A percentile compares a stretch with the other conserved stretches of the same genome.
phyloP scores from a whole-genome alignment of 1,140 invertebrate species.

The Cyrtorhinus lividipennis region DNA sequence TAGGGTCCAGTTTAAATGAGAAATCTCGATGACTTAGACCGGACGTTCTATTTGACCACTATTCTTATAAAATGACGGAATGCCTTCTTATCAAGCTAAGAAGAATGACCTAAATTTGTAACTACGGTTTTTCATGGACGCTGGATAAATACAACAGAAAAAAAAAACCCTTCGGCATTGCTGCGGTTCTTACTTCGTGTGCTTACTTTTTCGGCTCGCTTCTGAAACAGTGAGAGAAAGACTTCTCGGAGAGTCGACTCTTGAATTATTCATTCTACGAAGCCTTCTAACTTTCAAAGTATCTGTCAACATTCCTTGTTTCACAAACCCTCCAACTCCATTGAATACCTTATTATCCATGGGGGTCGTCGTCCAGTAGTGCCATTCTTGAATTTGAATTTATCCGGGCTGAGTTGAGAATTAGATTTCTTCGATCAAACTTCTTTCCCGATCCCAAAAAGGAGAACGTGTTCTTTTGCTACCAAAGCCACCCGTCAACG shows the following conservation, averaged over 20 bases:
- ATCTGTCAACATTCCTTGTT: background rate
- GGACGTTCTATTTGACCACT: too few relatives aligned
- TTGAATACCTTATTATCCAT: background rate
- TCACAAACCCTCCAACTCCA: background rate
- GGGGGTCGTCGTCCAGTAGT: background rate
- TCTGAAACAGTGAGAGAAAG: background rate
- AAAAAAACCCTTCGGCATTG: too few relatives aligned
- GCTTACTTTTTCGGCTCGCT: background rate
- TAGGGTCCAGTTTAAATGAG: too few relatives aligned
- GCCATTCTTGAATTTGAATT: background rate
- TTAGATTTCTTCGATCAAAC: background rate
- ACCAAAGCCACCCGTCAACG: too few relatives aligned
- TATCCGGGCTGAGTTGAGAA: background rate
- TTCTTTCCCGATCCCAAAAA: too few relatives aligned
- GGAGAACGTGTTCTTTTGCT: too few relatives aligned
- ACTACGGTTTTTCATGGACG: too few relatives aligned
- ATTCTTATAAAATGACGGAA: too few relatives aligned
- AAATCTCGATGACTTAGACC: too few relatives aligned
- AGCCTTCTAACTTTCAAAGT: background rate
- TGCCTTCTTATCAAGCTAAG: too few relatives aligned
- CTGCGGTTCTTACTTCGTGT: background rate
- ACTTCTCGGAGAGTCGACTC: background rate
- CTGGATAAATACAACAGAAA: too few relatives aligned
- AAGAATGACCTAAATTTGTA: too few relatives aligned
- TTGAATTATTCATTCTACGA: background rate